Evolutionary conservation across 2,888 invertebrate species (phyloP).

Genomic region (Drosophila leonis): DNA sequence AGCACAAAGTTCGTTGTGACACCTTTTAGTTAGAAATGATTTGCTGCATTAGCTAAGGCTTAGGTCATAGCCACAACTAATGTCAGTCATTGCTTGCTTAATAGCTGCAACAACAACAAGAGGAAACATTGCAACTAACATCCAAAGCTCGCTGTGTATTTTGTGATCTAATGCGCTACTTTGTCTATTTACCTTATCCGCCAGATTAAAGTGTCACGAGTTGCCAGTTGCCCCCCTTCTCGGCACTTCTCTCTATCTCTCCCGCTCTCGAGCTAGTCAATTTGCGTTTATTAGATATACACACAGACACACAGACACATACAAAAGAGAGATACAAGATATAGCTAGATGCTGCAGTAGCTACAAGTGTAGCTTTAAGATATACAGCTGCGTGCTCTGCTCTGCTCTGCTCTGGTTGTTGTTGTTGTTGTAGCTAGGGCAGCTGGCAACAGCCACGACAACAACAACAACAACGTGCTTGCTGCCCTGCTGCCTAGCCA

Average conservation of each 20-base stretch:
- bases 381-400: conserved; percentile 21
- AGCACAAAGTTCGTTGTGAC: conserved; percentile 25
- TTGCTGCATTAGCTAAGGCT: conserved; percentile 30
- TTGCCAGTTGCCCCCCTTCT: conserved; percentile 16
- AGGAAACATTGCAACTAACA: conserved; percentile 23
- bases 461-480: conserved; percentile 3
- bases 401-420: too few species aligned
- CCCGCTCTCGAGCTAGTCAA: conserved; percentile 48
- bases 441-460: conserved; percentile 2
- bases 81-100: conserved; percentile 37
- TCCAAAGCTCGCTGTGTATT: conserved; percentile 23
- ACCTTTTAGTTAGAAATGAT: conserved; percentile 38
- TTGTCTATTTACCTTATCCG: conserved; percentile 70
- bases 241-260: neutral
- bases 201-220: conserved; percentile 77
- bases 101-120: conserved; percentile 19
- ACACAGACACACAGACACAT: conserved; percentile 10
- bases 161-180: conserved; percentile 63
- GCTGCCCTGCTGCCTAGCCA: conserved; percentile 21
- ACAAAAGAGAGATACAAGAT: conserved; percentile 49
- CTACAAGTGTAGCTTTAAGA: conserved; percentile 42
- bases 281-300: conserved; percentile 74
- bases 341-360: conserved; percentile 25
- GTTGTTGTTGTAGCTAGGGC: conserved; percentile 10
- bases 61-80: conserved; percentile 33